Evolutionary conservation across 2,113 vertebrate species (phyloP), one percentile per base, ranked within the genome.

Genomic region (Ifrita kowaldi): DNA sequence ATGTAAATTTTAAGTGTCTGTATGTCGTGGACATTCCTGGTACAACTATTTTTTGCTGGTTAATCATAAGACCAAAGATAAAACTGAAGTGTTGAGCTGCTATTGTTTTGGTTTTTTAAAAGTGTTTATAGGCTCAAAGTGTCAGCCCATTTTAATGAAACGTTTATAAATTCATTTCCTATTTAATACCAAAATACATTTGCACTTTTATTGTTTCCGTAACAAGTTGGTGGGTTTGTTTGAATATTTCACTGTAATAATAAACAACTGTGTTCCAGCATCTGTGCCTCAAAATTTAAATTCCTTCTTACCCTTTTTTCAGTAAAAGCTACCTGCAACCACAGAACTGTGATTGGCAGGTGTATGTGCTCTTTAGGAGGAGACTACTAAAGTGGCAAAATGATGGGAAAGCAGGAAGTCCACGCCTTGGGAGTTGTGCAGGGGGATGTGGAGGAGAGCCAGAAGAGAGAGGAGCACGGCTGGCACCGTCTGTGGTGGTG

Each of bases 191-290:
- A 87, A 95, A 95, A 74, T 96, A 95, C 89, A 95, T 95, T 96
- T 97, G 97, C 97, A 98, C 98, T 98, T 98, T 96, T 28, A 75
- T 85, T 96, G 95, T 88, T 96, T 69, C 69, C 79, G 92, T 96
- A 46, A 87, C 75, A 96, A 55, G 67, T 79, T 82, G 84, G 50
- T 94, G 89, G 91, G 42, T 94, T 84, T 80, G 41, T 94, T 97
- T 95, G 95, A 90, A 52, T 95, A 90, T 84, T 96, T 97, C 94
- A 96, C 95, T 96, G 70, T 94, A 83, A 94, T 81, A 98, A 98
- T 98, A 98, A 98, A 98, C 71, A 85, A 89, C 82, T 60, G 49
- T 94, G 63, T 82, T 68, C 87, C 96, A 96, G 91, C 22, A 28
- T 65, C 37, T 69, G 1, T 70, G 93, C 47, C 87, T 97, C 44